Evolutionary conservation across 2,888 invertebrate genomes (phyloP).

Genomic region (Ypsolopha sequella): DNA sequence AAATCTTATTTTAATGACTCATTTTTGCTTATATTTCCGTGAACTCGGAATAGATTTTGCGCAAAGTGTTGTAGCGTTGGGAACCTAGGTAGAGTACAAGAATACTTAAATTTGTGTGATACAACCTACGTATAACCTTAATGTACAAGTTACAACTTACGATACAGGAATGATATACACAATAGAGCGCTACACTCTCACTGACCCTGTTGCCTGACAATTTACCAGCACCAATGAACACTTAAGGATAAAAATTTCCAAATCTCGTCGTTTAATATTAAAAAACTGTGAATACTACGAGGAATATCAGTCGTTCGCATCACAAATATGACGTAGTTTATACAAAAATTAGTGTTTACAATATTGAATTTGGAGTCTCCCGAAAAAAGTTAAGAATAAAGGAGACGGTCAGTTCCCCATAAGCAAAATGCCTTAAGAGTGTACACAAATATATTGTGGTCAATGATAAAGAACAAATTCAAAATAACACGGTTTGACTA

Average conservation of each 20-base stretch:
- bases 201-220: conserved; percentile 48
- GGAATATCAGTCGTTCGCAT: background rate
- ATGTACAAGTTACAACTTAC: conserved; percentile 45
- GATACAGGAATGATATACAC: conserved; percentile 41
- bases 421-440: no score
- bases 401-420: no score
- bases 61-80: conserved; percentile 10
- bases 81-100: conserved; percentile 14
- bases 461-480: no score
- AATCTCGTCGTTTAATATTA: background rate
- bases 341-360: background rate
- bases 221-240: conserved; percentile 59
- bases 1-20: background rate
- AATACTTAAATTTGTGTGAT: conserved; percentile 33
- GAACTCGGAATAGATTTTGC: conserved; percentile 3
- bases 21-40: background rate
- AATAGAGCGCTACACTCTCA: conserved; percentile 23
- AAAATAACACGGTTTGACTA: no score
- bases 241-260: conserved; percentile 25
- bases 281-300: background rate
- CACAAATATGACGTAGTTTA: background rate
- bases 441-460: no score
- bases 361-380: background rate
- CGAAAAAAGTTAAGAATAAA: background rate
- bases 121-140: conserved; percentile 30